Conservation (phyloP, 2,113 vertebrate species). For the Pseudorhombus dupliciocellatus region DNA sequence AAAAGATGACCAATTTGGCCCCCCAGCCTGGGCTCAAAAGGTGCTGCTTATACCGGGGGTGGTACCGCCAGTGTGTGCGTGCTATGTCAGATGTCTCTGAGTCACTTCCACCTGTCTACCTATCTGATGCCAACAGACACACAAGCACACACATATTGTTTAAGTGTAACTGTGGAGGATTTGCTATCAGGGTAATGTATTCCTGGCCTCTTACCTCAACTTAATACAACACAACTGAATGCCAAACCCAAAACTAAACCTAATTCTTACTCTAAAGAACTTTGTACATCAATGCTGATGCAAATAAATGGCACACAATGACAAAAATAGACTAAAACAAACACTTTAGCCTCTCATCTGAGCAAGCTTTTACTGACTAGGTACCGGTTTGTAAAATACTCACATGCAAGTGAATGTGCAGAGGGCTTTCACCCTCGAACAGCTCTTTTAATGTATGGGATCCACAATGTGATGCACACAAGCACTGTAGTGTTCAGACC, state of each 20-base stretch:
- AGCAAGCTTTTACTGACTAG: no score
- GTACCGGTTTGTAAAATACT: no score
- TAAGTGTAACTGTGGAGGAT: background rate
- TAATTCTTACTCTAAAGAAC: background rate
- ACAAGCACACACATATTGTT: background rate
- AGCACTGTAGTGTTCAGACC: background rate
- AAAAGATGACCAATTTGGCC: constrained; percentile 55
- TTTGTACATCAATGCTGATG: no score
- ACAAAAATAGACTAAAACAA: no score
- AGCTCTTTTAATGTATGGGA: background rate
- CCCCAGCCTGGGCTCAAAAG: background rate
- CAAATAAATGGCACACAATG: no score
- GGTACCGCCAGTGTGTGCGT: constrained; percentile 24
- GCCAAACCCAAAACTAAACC: no score
- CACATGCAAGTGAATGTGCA: no score
- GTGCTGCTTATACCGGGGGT: constrained; percentile 24
- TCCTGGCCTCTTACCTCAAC: background rate
- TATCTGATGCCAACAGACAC: constrained; percentile 20
- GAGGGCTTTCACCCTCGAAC: background rate
- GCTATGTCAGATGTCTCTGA: constrained; percentile 57
- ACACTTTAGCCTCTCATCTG: no score
- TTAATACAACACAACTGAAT: background rate
- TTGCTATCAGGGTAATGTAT: background rate
- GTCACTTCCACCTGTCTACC: constrained; percentile 41
- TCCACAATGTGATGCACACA: background rate